Conservation (phyloP, 2,888 invertebrate genomes). For the Toxonevra muliebris region DNA sequence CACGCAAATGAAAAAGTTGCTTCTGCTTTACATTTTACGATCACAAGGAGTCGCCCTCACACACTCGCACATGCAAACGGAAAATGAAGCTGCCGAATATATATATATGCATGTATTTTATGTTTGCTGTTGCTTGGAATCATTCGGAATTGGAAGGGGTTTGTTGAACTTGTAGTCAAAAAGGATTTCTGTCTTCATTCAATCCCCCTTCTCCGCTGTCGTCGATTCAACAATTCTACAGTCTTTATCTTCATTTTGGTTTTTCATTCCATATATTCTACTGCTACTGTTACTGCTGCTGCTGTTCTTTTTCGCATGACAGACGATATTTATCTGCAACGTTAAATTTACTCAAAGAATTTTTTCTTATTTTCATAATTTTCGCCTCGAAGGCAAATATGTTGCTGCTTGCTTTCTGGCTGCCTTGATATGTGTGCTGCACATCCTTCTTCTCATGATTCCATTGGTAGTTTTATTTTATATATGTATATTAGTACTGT, state of each 20-base stretch:
- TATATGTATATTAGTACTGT: background rate
- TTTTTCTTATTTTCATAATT: slow-evolving; percentile 50
- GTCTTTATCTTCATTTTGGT: slow-evolving; percentile 42
- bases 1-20: too few species aligned
- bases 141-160: slow-evolving; percentile 13
- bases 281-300: slow-evolving; percentile 28
- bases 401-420: slow-evolving; percentile 45
- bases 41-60: too few species aligned
- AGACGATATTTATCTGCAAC: slow-evolving; percentile 58
- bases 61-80: too few species aligned
- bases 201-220: background rate
- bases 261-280: slow-evolving; percentile 33
- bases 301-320: slow-evolving; percentile 43
- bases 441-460: background rate
- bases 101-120: too few species aligned
- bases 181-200: slow-evolving; percentile 1
- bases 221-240: slow-evolving; percentile 34
- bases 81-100: too few species aligned
- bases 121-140: too few species aligned
- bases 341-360: slow-evolving; percentile 51
- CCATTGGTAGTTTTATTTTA: background rate
- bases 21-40: too few species aligned
- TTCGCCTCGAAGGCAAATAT: slow-evolving; percentile 53
- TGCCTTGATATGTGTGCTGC: background rate
- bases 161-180: slow-evolving; percentile 28